Percentiles rank a stretch among this genome's conserved stretches.
Conservation (phyloP, 2,113 vertebrate genomes). For the Smithornis capensis region DNA sequence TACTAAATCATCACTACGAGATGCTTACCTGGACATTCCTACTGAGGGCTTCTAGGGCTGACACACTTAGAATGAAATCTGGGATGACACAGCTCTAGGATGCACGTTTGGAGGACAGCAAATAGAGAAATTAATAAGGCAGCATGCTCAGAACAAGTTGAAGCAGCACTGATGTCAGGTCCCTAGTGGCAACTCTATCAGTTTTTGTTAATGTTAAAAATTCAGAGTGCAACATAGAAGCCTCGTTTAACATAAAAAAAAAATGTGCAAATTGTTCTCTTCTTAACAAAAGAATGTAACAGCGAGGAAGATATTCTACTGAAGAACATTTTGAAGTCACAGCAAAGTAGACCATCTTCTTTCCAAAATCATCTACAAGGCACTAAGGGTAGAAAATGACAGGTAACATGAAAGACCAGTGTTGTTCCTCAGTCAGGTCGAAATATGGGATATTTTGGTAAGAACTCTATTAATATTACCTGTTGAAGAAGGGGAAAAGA, state of each 20-base stretch:
- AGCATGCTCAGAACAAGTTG: constrained; percentile 78
- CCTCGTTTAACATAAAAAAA: constrained; percentile 79
- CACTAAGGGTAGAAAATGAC: constrained; percentile 95
- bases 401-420: constrained; percentile 77
- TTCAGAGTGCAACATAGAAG: constrained; percentile 84
- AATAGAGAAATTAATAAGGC: constrained; percentile 76
- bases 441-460: constrained; percentile 99
- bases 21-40: constrained; percentile 65
- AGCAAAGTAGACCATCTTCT: constrained; percentile 85
- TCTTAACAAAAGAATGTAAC: constrained; percentile 74
- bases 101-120: constrained; percentile 58
- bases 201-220: constrained; percentile 75
- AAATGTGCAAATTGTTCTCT: constrained; percentile 94
- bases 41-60: constrained; percentile 69
- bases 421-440: constrained; percentile 92
- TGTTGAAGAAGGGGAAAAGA: constrained; percentile 72
- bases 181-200: constrained; percentile 68
- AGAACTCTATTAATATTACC: constrained; percentile 99
- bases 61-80: constrained; percentile 56
- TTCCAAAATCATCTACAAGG: constrained; percentile 95
- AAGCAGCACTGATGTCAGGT: constrained; percentile 75
- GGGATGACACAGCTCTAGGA: constrained; percentile 35
- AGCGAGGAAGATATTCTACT: constrained; percentile 74
- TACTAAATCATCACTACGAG: constrained; percentile 63
- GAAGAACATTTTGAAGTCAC: constrained; percentile 75